Conservation (phyloP, 2,113 vertebrate species). For the Solea senegalensis region DNA sequence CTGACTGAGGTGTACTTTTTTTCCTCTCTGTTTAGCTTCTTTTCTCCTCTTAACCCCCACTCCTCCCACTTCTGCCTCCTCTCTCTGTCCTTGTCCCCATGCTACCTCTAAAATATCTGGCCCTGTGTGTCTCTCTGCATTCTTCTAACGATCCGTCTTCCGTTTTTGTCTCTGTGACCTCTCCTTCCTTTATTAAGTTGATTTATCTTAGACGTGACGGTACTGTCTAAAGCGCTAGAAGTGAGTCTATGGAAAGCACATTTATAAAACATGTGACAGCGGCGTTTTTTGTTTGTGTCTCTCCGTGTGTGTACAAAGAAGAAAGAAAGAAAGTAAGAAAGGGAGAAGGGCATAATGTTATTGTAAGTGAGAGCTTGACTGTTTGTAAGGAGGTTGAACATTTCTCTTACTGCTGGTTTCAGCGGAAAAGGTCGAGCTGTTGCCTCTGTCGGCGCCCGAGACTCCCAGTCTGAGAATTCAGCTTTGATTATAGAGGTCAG, state of each 20-base stretch:
- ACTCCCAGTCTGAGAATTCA: slow-evolving; percentile 52
- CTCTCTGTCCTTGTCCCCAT: slow-evolving; percentile 11
- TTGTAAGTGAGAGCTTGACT: slow-evolving; percentile 12
- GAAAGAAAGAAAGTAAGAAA: background rate
- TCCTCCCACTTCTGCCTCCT: background rate
- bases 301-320: background rate
- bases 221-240: slow-evolving; percentile 7
- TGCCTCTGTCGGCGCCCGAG: slow-evolving; percentile 31
- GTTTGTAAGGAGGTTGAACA: background rate
- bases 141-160: slow-evolving; percentile 2
- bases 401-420: slow-evolving; percentile 20
- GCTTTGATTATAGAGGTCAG: slow-evolving; percentile 47
- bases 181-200: slow-evolving; percentile 22
- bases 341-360: slow-evolving; percentile 8
- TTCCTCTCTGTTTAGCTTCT: background rate
- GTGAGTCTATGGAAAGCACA: slow-evolving; percentile 1
- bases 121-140: background rate
- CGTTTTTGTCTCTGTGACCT: slow-evolving; percentile 33
- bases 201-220: slow-evolving; percentile 32
- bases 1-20: background rate
- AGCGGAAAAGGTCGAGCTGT: slow-evolving; percentile 48
- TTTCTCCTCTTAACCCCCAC: background rate
- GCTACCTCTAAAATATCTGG: slow-evolving; percentile 11
- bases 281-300: slow-evolving; percentile 14
- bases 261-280: background rate